Base-by-base conservation (phyloP, 2,113 vertebrate genomes). In the Gymnocephalus cernua region DNA sequence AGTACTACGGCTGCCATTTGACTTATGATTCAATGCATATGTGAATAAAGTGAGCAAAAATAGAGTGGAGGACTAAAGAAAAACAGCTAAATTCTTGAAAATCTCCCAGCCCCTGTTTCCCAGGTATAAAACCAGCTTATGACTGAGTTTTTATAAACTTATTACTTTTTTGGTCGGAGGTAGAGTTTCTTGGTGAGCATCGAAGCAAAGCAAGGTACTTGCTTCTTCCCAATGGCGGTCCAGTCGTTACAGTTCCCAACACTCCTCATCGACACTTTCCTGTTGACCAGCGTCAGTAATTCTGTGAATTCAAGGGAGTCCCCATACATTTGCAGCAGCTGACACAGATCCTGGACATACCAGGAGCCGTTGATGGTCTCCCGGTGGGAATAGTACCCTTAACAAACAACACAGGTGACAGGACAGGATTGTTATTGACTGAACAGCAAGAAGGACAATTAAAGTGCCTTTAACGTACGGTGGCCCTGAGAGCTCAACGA, bases 161-260 rank as follows among this genome's bases (percentile, higher is more conserved):
- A 74, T 71, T 89, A 86, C 61, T 90, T 84, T 84, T 97, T 99
- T 15, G 95, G 92, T 71, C 88, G 84, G 81, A 99, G 97, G 90
- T 96, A 96, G 13, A 99, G 88, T 87, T 98, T 99, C 92, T 97
- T 99, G 18, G 98, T 99, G 69, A 99, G 92, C 98, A 99, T 99
- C 0, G 98, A 99, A 9, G 96, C 95, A 84, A 99, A 99, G 88
- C 97, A 99, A 21, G 98, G 97, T 2, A 99, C 95, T 91, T 99
- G 98, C 79, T 99, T 99, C 91, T 99, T 99, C 19, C 98, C 98
- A 9, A 97, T 92, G 10, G 96, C 93, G 0, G 5, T 88, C 0
- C 0, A 66, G 53, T 97, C 96, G 1, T 0, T 89, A 85, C 91
- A 91, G 0, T 38, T 15, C 4, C 63, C 91, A 8, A 99, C 97